Base-by-base conservation (phyloP, 1,140 invertebrate genomes). In the Lucilia cuprina region DNA sequence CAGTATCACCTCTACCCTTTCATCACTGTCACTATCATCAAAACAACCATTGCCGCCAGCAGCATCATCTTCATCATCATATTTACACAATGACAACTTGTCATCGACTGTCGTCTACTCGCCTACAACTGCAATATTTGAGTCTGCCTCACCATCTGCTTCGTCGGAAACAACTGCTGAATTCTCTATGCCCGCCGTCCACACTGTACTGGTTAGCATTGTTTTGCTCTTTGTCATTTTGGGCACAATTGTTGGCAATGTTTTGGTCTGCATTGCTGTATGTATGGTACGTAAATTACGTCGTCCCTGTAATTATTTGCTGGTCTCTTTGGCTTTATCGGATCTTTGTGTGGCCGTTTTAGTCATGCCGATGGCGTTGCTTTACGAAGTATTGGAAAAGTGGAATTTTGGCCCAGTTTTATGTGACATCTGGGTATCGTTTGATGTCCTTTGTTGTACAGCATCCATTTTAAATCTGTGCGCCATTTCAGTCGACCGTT, bases 401-500 rank as follows among this genome's bases (percentile, higher is more conserved):
- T 98, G 97, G 97, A 94, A 94, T 85, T 97, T 98, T 85, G 96
- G 96, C 82, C 93, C 94, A 19, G 93, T 96, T 55, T 93, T 97
- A 85, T 98, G 97, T 92, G 96, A 98, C 89, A 93, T 96, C 90
- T 95, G 95, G 96, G 97, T 95, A 85, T 95, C 93, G 87, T 96
- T 97, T 90, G 96, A 95, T 91, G 97, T 95, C 50, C 93, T 95
- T 83, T 96, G 94, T 85, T 96, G 94, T 91, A 97, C 97, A 13
- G 97, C 97, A 41, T 97, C 96, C 86, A 98, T 98, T 86, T 92
- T 98, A 14, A 98, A 98, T 91, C 93, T 98, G 83, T 98, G 97
- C 89, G 96, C 97, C 94, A 97, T 98, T 91, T 96, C 96, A 34
- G 95, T 97, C 35, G 96, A 97, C 89, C 93, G 96, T 86, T 98